These are phyloP conservation scores for Drosophila setifemur DNA, from an alignment of 1,140 invertebrate genomes.

Conservation along the genomic window DNA sequence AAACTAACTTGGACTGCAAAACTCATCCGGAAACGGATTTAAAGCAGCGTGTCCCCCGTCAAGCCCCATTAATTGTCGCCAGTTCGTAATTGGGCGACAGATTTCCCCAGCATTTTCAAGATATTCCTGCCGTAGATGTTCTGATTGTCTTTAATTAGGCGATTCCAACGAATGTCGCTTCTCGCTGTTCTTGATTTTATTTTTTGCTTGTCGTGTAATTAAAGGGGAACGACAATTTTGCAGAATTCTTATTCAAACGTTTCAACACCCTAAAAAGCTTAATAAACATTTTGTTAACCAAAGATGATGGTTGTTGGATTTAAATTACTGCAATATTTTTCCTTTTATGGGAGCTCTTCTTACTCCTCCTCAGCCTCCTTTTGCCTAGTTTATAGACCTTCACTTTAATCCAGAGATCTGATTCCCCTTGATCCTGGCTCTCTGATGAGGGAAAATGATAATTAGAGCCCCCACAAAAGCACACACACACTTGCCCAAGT, in stretches of 20 bases:
- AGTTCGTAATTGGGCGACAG: conserved; percentile 16
- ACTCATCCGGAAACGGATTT: conserved; percentile 11
- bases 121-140: conserved; percentile 43
- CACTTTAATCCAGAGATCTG: background rate
- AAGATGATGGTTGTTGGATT: no score
- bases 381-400: no score
- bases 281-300: no score
- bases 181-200: background rate
- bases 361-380: no score
- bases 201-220: no score
- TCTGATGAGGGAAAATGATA: conserved; percentile 71
- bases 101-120: background rate
- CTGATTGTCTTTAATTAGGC: conserved; percentile 55
- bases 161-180: conserved; percentile 17
- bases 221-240: no score
- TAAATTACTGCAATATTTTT: no score
- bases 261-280: no score
- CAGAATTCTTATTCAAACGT: no score
- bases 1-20: background rate
- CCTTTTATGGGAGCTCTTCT: no score
- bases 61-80: conserved; percentile 21
- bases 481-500: conserved; percentile 30
- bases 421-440: background rate
- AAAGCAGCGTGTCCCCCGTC: background rate
- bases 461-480: conserved; percentile 51